Conservation (phyloP, 2,797 vertebrate species). For the Bucorvus abyssinicus region DNA sequence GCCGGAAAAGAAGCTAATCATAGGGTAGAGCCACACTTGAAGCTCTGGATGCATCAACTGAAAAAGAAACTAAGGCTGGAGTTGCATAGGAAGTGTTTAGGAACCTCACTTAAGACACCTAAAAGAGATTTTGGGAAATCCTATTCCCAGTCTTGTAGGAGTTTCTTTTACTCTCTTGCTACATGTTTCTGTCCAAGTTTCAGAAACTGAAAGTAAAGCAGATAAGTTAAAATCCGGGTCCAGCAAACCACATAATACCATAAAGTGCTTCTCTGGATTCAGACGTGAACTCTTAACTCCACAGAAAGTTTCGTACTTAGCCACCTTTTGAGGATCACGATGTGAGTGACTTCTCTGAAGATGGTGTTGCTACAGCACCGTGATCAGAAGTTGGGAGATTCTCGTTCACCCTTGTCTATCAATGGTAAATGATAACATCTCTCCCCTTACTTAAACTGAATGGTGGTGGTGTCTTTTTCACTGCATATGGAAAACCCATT, state of each 20-base stretch:
- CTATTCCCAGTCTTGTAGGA: rapidly evolving
- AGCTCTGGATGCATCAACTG: background rate
- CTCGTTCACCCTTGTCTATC: background rate
- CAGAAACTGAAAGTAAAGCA: background rate
- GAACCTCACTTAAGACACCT: background rate
- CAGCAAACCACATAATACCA: background rate
- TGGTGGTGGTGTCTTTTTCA: background rate
- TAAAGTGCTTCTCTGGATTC: background rate
- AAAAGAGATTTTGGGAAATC: background rate
- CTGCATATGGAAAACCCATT: conserved; percentile 9
- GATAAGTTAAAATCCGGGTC: background rate
- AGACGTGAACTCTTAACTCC: background rate
- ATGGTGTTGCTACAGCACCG: background rate
- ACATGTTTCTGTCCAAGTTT: background rate
- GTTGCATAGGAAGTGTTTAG: background rate
- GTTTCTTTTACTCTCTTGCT: background rate
- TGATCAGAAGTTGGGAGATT: background rate
- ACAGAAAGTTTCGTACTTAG: background rate
- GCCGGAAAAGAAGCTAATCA: background rate
- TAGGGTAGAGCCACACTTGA: background rate
- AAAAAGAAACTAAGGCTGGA: background rate
- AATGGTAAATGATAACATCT: background rate
- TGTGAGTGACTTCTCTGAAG: background rate
- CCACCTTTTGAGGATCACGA: background rate
- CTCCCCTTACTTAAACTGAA: background rate